Base-by-base conservation (phyloP, 2,888 invertebrate species). In the Xestia c-nigrum region DNA sequence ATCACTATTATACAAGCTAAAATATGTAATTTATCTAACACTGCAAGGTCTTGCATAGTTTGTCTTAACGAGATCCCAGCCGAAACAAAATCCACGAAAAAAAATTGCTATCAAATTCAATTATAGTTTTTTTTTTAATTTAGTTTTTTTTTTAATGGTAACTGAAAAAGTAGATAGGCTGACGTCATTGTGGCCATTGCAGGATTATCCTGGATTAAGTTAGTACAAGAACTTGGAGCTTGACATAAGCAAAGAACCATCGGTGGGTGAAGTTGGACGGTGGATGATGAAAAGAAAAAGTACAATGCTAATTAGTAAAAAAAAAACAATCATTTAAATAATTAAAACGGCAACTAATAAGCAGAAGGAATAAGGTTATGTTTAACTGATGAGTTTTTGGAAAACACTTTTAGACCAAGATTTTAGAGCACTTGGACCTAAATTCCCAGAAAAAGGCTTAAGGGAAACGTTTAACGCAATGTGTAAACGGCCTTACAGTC, bases 401-500 rank as follows among this genome's bases (percentile, higher is more conserved):
- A 59, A 59, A 14, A 16, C 0, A n/a, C 7, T 52, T 38, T 38
- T 16, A 38, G 31, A 3, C 31, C 31, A 19, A 16, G 57, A 6
- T 57, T 57, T 31, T 59, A 0, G 31, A 19, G 31, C 16, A 31
- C 0, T 59, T 31, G 59, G 38, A 9, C 38, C 59, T 61, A 19
- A 9, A 38, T 61, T 61, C 1, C 31, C 5, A 38, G 31, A 38
- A 19, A 0, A 61, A 9, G 16, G 7, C 6, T 16, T 31, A 16
- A 16, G 31, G 24, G 16, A 59, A 59, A 7, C 31, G 0, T 52
- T 12, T n/a, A 59, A 31, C 7, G 24, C 46, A 74, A 50, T 73
- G 16, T 80, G 79, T 21, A 65, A 24, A 43, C 71, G 5, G 57
- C 85, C 79, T 88, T 63, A 85, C 46, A 59, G 46, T 78, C 66